Conservation (phyloP, 1,140 invertebrate species). For the Pogonomyrmex californicus region DNA sequence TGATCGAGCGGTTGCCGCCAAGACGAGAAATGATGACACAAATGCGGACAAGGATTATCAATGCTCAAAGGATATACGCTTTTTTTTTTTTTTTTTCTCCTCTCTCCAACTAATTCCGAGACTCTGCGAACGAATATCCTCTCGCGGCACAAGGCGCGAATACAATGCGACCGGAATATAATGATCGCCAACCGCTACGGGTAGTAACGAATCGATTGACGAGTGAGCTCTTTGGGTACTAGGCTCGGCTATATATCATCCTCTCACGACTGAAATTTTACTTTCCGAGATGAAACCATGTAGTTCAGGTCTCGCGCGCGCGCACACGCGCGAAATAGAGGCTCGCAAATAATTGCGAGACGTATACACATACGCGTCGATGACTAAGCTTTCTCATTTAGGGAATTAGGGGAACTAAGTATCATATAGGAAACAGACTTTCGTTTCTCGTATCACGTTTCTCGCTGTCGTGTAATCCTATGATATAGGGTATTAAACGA, state of each 20-base stretch:
- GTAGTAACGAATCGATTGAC: constrained; percentile 27
- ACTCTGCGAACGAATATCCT: constrained; percentile 47
- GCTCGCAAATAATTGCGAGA: constrained; percentile 14
- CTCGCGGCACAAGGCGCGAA: constrained; percentile 29
- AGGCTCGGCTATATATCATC: constrained; percentile 56
- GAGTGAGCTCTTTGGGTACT: constrained; percentile 33
- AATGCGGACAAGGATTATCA: constrained; percentile 48
- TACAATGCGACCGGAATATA: not conserved
- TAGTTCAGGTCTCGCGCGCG: constrained; percentile 31
- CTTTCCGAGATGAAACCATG: constrained; percentile 23
- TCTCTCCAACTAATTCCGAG: constrained; percentile 48
- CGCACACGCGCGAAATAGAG: not conserved
- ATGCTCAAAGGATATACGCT: constrained; percentile 59
- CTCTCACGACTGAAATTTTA: constrained; percentile 60
- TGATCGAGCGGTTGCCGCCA: constrained; percentile 32
- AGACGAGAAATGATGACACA: constrained; percentile 21
- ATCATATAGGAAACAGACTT: constrained; percentile 2
- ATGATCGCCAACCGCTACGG: constrained; percentile 30
- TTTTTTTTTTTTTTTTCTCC: constrained; percentile 12
- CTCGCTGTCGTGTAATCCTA: constrained; percentile 46
- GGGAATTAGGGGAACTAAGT: constrained; percentile 11
- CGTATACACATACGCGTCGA: not conserved
- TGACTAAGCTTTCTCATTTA: constrained; percentile 53
- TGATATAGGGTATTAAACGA: constrained; percentile 25
- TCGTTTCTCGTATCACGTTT: constrained; percentile 45